A percentile compares a stretch with the other conserved stretches of the same genome.
These are phyloP conservation scores for Istiophorus platypterus DNA, from an alignment of 2,113 vertebrate species.

Conservation along the genomic window DNA sequence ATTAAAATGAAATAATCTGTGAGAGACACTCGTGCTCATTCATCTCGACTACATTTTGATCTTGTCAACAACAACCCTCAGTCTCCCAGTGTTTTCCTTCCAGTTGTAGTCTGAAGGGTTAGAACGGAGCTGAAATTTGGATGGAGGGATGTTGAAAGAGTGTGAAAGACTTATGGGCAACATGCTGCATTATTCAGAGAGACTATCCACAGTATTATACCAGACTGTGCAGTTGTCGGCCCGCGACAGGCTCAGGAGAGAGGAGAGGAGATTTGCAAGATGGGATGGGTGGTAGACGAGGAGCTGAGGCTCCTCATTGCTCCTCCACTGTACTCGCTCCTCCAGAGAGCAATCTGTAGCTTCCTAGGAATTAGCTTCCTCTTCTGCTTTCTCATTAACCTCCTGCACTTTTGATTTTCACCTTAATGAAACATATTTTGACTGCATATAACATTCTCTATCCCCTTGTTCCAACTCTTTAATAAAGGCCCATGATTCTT, in stretches of 20 bases:
- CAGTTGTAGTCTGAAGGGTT: conserved; percentile 17
- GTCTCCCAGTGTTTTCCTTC: conserved; percentile 5
- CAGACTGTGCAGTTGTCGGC: conserved; percentile 43
- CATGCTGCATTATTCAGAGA: conserved; percentile 66
- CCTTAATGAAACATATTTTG: conserved; percentile 14
- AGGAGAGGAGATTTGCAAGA: conserved; percentile 36
- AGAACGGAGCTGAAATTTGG: conserved; percentile 31
- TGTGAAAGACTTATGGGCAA: conserved; percentile 35
- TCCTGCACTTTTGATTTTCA: conserved; percentile 34
- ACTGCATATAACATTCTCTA: neutral
- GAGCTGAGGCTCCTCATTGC: conserved; percentile 8
- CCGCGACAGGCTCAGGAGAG: conserved; percentile 41
- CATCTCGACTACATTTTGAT: conserved; percentile 20
- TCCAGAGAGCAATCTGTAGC: conserved; percentile 28
- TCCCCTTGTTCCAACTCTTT: conserved; percentile 5
- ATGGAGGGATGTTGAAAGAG: conserved; percentile 34
- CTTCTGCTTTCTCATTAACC: conserved; percentile 48
- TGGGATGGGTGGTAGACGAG: conserved; percentile 35
- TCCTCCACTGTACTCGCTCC: conserved; percentile 22
- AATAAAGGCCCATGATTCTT: neutral
- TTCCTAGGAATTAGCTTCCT: conserved; percentile 30
- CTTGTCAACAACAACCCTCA: conserved; percentile 22
- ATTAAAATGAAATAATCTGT: conserved; percentile 43
- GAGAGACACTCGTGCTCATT: conserved; percentile 6
- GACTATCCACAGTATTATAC: conserved; percentile 45